Percentiles rank a stretch among this genome's conserved stretches.
phyloP scores from a whole-genome alignment of 2,797 vertebrate species.

The Botia kubotai region DNA sequence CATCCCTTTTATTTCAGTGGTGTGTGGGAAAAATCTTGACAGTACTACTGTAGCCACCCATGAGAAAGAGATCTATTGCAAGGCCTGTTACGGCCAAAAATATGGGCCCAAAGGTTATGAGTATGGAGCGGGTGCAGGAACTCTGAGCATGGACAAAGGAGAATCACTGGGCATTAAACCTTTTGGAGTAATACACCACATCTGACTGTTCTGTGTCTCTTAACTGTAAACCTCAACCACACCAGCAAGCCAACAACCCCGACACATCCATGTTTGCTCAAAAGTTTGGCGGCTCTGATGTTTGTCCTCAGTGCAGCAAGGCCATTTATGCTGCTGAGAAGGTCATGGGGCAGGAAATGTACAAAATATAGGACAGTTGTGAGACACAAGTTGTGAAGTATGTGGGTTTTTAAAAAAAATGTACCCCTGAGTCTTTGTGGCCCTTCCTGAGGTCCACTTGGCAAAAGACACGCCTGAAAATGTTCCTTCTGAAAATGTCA shows the following conservation, averaged over 20 bases:
- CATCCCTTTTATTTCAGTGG: constrained; percentile 76
- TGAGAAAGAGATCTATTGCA: constrained; percentile 96
- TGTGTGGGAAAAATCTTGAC: constrained; percentile 95
- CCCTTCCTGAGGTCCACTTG: too few relatives aligned
- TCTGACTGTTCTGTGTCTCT: constrained; percentile 4
- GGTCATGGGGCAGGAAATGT: constrained; percentile 94
- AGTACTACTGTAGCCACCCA: constrained; percentile 95
- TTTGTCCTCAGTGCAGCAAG: constrained; percentile 89
- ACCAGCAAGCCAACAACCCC: constrained; percentile 85
- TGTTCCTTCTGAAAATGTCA: neutral
- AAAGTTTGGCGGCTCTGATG: constrained; percentile 86
- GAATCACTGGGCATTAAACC: constrained; percentile 89
- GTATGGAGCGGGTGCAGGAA: constrained; percentile 91
- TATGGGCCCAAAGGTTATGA: constrained; percentile 97
- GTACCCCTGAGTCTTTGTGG: too few relatives aligned
- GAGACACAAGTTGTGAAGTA: neutral
- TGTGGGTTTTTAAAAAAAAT: too few relatives aligned
- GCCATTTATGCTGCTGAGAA: constrained; percentile 92
- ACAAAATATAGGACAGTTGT: neutral
- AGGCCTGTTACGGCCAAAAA: constrained; percentile 96
- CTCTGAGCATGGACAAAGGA: constrained; percentile 91
- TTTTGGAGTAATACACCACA: constrained; percentile 81
- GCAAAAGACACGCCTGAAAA: neutral
- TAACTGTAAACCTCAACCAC: constrained; percentile 72
- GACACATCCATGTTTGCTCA: constrained; percentile 86